Evolutionary conservation across 2,797 vertebrate genomes (phyloP).

Genomic region (Chaetodon trifasciatus): DNA sequence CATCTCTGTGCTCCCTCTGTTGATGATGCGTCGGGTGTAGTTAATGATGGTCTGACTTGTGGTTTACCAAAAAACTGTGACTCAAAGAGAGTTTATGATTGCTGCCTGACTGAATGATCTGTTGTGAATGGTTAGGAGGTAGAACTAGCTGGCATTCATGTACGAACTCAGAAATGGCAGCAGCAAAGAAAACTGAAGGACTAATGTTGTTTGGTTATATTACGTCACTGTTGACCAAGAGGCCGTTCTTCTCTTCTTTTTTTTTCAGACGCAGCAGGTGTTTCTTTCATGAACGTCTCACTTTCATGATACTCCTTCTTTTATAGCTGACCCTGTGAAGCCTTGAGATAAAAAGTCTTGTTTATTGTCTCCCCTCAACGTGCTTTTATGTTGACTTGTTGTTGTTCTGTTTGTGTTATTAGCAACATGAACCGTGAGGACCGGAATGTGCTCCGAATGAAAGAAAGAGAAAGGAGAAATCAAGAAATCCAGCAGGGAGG

Average conservation of each 20-base stretch:
- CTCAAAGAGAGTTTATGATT: constrained; percentile 6
- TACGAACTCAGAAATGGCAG: neutral
- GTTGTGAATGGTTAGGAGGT: neutral
- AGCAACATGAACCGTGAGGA: constrained; percentile 99
- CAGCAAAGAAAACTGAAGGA: neutral
- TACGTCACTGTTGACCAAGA: neutral
- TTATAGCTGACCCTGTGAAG: constrained; percentile 3
- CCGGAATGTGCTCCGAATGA: constrained; percentile 99
- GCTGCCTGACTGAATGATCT: neutral
- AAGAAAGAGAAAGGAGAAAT: constrained; percentile 99
- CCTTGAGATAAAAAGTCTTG: constrained; percentile 1
- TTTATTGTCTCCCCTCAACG: constrained; percentile 24
- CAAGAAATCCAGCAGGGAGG: constrained; percentile 99
- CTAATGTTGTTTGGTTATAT: neutral
- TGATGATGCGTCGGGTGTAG: constrained; percentile 34
- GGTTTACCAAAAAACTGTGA: constrained; percentile 16
- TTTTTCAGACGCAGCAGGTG: neutral
- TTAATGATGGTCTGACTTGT: constrained; percentile 32
- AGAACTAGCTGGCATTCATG: neutral
- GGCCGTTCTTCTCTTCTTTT: neutral
- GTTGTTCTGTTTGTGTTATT: constrained; percentile 78
- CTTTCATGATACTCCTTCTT: constrained; percentile 17
- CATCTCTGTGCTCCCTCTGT: constrained; percentile 40
- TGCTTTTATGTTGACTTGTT: constrained; percentile 48
- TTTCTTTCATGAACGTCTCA: constrained; percentile 6